Percentiles rank a stretch among this genome's conserved stretches.
Conservation (phyloP, 2,797 vertebrate species). For the Garrulus glandarius region DNA sequence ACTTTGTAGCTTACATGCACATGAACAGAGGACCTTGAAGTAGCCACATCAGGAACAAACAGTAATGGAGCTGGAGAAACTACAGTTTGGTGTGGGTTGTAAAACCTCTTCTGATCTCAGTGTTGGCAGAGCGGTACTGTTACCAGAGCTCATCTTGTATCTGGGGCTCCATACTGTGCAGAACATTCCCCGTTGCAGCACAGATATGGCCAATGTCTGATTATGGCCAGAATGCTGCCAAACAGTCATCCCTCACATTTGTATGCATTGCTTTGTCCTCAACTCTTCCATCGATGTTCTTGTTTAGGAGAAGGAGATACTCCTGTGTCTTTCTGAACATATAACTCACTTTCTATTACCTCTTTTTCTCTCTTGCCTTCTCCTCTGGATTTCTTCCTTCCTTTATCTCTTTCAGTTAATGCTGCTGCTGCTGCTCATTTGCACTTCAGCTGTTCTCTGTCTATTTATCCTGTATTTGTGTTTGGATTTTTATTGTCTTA, state of each 20-base stretch:
- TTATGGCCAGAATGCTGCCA: background rate
- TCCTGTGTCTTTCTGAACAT: background rate
- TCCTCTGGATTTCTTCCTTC: background rate
- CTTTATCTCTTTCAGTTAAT: background rate
- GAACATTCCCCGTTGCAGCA: accelerated
- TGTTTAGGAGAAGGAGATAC: background rate
- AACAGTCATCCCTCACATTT: background rate
- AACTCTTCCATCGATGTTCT: background rate
- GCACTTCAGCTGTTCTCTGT: background rate
- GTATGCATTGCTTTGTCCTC: accelerated
- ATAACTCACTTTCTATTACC: background rate
- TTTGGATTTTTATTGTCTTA: background rate
- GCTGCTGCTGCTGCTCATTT: background rate
- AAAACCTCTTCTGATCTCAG: background rate
- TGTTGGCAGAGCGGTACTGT: background rate
- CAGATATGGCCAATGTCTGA: background rate
- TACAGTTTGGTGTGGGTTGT: background rate
- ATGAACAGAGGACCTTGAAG: background rate
- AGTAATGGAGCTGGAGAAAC: background rate
- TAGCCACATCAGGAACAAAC: background rate
- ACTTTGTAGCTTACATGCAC: accelerated
- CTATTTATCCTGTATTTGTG: background rate
- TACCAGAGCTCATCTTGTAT: accelerated
- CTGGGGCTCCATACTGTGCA: accelerated
- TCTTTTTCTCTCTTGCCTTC: background rate